A percentile compares a stretch with the other conserved stretches of the same genome.
phyloP scores from a whole-genome alignment of 2,888 invertebrate species.

The Podotricha telesiphe region DNA sequence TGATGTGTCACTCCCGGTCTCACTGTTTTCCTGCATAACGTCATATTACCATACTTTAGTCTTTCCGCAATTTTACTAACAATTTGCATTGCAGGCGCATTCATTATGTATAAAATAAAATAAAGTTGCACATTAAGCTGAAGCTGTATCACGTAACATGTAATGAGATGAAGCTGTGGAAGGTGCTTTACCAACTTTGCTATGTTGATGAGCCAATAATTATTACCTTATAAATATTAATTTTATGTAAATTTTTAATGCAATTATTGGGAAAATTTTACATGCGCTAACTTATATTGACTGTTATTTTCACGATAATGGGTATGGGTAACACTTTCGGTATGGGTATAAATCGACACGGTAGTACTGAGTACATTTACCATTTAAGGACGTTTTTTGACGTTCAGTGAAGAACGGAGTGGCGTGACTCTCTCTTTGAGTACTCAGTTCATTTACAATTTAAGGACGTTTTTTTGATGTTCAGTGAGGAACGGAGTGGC shows the following conservation, averaged over 20 bases:
- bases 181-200: slow-evolving; percentile 29
- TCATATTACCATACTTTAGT: no score
- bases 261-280: slow-evolving; percentile 4
- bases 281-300: not conserved
- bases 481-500: no score
- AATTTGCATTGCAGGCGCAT: not conserved
- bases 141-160: slow-evolving; percentile 17
- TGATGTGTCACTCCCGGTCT: no score
- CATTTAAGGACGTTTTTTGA: no score
- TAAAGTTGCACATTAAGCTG: slow-evolving; percentile 20
- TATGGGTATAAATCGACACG: not conserved
- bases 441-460: no score
- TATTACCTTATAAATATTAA: slow-evolving; percentile 22
- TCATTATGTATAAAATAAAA: slow-evolving; percentile 1
- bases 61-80: no score
- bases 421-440: no score
- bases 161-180: slow-evolving; percentile 25
- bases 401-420: no score
- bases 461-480: no score
- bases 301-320: no score
- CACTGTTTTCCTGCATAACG: no score
- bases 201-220: slow-evolving; percentile 29
- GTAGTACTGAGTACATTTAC: no score
- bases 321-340: not conserved
- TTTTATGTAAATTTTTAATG: slow-evolving; percentile 26